Evolutionary conservation across 2,888 invertebrate species (phyloP).

Genomic region (Callyntrura guangdongensis): DNA sequence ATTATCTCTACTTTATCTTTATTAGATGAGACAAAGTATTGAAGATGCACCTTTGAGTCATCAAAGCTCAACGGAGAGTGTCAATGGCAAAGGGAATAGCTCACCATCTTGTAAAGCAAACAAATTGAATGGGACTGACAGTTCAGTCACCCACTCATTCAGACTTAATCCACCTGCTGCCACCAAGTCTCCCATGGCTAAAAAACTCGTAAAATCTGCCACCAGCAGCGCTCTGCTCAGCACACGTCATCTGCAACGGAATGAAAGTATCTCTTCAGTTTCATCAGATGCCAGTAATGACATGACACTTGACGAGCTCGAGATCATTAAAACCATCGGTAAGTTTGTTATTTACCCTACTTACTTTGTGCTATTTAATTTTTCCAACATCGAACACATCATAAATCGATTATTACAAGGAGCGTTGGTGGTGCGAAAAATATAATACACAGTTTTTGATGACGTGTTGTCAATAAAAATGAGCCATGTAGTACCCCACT

Average conservation of each 20-base stretch:
- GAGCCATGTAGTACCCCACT: background rate
- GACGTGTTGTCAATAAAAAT: constrained; percentile 14
- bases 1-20: constrained; percentile 22
- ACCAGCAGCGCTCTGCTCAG: constrained; percentile 70
- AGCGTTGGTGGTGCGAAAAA: constrained; percentile 54
- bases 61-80: constrained; percentile 67
- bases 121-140: constrained; percentile 62
- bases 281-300: constrained; percentile 69
- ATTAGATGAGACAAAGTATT: constrained; percentile 71
- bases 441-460: constrained; percentile 21
- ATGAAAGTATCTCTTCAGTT: constrained; percentile 72
- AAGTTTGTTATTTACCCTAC: constrained; percentile 36
- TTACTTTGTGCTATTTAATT: constrained; percentile 22
- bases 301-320: constrained; percentile 70
- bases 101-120: constrained; percentile 61
- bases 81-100: constrained; percentile 58
- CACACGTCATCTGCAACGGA: constrained; percentile 68
- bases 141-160: constrained; percentile 64
- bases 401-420: constrained; percentile 62
- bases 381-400: constrained; percentile 53
- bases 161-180: constrained; percentile 65
- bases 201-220: constrained; percentile 71
- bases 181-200: constrained; percentile 69
- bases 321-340: constrained; percentile 78
- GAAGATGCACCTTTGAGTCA: constrained; percentile 57